Conservation (phyloP, 2,888 invertebrate genomes). For the Phlogophora meticulosa region DNA sequence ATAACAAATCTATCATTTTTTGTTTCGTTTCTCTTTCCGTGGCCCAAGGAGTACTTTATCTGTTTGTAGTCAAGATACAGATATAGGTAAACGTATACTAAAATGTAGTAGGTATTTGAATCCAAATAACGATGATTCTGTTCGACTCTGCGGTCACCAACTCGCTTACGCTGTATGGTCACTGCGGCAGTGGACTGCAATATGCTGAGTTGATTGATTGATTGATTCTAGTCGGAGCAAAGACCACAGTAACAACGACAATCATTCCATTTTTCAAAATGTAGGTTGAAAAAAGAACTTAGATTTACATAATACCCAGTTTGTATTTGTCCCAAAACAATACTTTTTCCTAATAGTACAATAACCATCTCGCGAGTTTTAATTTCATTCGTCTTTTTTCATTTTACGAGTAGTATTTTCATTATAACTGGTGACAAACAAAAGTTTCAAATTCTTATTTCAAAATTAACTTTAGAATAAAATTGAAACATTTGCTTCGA, state of each 20-base stretch:
- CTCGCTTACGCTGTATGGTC: conserved; percentile 31
- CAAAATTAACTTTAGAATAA: background rate
- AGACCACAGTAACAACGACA: conserved; percentile 9
- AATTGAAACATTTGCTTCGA: background rate
- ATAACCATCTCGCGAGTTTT: too few species aligned
- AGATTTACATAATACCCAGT: background rate
- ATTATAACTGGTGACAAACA: background rate
- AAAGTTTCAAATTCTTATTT: conserved; percentile 2
- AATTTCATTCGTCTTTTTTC: too few species aligned
- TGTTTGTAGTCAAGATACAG: too few species aligned
- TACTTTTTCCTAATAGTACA: too few species aligned
- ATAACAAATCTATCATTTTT: conserved; percentile 7
- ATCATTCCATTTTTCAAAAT: background rate
- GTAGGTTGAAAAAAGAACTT: background rate
- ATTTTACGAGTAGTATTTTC: too few species aligned
- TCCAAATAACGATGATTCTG: conserved; percentile 31
- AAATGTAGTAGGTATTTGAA: background rate
- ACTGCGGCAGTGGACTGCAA: conserved; percentile 42
- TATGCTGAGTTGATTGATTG: conserved; percentile 55
- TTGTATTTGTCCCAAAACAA: background rate
- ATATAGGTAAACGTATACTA: background rate
- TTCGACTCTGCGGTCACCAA: conserved; percentile 40
- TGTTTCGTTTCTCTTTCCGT: background rate
- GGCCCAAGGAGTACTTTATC: background rate
- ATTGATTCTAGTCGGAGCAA: conserved; percentile 31